Percentiles rank a stretch among this genome's conserved stretches.
Evolutionary conservation across 1,140 invertebrate genomes (phyloP).

Genomic region (Rhyzopertha dominica): DNA sequence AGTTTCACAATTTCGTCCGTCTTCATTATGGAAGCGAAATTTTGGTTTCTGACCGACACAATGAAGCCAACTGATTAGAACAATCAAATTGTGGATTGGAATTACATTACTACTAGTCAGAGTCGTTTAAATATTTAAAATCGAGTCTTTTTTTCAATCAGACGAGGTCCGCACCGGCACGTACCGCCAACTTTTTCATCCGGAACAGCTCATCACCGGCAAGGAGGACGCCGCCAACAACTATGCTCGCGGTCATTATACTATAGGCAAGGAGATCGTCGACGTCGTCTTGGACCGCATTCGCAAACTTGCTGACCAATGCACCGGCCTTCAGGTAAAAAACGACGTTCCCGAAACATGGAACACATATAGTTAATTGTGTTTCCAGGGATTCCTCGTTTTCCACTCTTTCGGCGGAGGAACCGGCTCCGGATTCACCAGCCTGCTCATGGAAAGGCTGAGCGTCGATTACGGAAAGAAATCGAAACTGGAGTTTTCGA

Average conservation of each 20-base stretch:
- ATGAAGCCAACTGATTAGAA: too few relatives aligned
- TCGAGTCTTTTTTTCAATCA: conserved; percentile 35
- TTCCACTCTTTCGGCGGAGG: conserved; percentile 86
- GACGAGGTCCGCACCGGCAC: conserved; percentile 68
- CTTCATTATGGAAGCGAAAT: too few relatives aligned
- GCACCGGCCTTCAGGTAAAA: conserved; percentile 67
- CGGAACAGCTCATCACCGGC: conserved; percentile 68
- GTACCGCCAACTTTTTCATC: conserved; percentile 69
- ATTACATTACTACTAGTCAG: too few relatives aligned
- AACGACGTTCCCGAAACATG: not conserved
- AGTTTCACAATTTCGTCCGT: too few relatives aligned
- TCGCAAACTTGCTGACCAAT: conserved; percentile 69
- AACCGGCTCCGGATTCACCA: conserved; percentile 78
- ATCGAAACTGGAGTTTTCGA: conserved; percentile 77
- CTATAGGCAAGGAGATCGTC: conserved; percentile 81
- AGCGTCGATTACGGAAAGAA: conserved; percentile 78
- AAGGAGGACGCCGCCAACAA: conserved; percentile 81
- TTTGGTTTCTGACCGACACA: too few relatives aligned
- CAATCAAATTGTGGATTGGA: too few relatives aligned
- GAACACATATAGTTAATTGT: conserved; percentile 31
- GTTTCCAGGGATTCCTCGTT: conserved; percentile 68
- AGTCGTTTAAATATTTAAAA: conserved; percentile 5
- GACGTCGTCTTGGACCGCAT: conserved; percentile 73
- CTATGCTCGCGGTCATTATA: conserved; percentile 81
- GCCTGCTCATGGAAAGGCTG: conserved; percentile 74